Base-by-base conservation (phyloP, 2,113 vertebrate genomes). In the Athene noctua region DNA sequence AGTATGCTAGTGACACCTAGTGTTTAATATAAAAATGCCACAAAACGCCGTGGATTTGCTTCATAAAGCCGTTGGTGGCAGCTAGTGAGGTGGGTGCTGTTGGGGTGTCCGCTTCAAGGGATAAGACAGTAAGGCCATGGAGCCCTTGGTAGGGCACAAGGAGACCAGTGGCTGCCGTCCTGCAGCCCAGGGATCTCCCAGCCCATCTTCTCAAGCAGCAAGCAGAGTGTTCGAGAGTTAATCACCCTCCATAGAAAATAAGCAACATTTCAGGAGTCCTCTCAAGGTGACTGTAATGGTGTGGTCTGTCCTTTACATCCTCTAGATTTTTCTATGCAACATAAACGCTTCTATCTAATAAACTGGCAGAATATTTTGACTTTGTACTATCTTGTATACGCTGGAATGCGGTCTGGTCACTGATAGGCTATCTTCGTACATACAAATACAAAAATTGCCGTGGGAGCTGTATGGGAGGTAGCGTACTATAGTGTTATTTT, bases 1-100 rank as follows among this genome's bases (percentile, higher is more conserved):
- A 97, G 98, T 79, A 75, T 97, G 91, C 97, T 93, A 96, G 93
- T 97, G 98, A 98, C 98, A 98, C 79, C 98, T 98, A 98, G 98
- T 97, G 98, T 79, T 90, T 89, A 57, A 52, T 22, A 54, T 8
- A 47, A 94, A 92, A 89, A 63, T 22, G 59, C 66, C 17, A 1
- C 22, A 15, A 87, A 85, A 40, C 7, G 9, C 0, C 0, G 4
- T 2, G 17, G 22, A 7, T 68, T 68, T 68, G 15, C 44, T 75
- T 25, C 10, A 13, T 18, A 36, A 61, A 88, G 59, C 11, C 1
- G 2, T 9, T 38, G 38, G 38, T 3, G 9, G 54, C 65, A 90
- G 71, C 27, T 26, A 7, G n/a, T 3, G 12, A 13, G 2, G 19
- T 2, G 26, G 65, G 30, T 83, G 65, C 30, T 85, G 27, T 49